Evolutionary conservation across 2,113 vertebrate genomes (phyloP).

Genomic region (Phrynosoma blainvillii): DNA sequence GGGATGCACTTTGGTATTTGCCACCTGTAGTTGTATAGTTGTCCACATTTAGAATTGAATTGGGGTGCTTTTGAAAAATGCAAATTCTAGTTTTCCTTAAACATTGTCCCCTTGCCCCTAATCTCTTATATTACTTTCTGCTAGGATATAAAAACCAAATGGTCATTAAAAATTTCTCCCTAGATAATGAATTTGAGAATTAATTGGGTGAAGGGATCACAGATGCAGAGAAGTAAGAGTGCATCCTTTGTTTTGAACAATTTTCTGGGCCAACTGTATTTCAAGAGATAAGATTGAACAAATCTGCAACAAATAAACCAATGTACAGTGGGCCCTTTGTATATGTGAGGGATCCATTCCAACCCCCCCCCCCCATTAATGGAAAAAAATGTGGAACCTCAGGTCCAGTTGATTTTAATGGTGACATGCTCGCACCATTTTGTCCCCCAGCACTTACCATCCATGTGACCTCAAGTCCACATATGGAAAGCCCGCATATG

Average conservation of each 20-base stretch:
- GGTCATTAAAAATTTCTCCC: not conserved
- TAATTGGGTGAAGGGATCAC: not conserved
- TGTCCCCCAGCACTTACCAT: no score
- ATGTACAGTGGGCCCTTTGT: not conserved
- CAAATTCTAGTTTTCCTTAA: conserved; percentile 7
- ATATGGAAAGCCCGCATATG: no score
- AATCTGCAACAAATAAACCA: not conserved
- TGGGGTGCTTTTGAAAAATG: not conserved
- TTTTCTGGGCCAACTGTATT: not conserved
- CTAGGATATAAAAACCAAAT: not conserved
- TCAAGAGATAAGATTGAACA: not conserved
- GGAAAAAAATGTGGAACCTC: no score
- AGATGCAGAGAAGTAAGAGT: not conserved
- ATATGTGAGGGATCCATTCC: no score
- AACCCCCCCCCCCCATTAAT: no score
- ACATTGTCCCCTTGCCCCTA: not conserved
- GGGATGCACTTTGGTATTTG: not conserved
- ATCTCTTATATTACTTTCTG: not conserved
- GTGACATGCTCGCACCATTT: no score
- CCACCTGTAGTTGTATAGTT: not conserved
- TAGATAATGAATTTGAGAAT: not conserved
- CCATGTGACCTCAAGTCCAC: no score
- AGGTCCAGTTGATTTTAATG: no score
- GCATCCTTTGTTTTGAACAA: not conserved
- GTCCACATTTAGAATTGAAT: not conserved